Evolutionary conservation across 2,888 invertebrate genomes (phyloP).

Genomic region (Arrhopalites spinosus): DNA sequence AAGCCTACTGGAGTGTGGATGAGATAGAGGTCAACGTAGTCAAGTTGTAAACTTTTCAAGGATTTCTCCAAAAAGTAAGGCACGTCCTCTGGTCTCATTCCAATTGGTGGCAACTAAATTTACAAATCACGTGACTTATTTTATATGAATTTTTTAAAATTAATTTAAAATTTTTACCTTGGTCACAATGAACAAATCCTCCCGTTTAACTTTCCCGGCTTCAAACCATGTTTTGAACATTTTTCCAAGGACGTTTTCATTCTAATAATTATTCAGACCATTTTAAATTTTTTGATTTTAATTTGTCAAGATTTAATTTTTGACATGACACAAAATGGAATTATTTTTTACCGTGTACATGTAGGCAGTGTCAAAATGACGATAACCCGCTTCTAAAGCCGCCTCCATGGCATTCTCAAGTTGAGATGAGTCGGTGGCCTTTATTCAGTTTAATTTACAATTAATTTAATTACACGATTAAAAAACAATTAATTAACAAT

Average conservation of each 20-base stretch:
- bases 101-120: slow-evolving; percentile 50
- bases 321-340: too few relatives aligned
- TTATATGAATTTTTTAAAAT: too few relatives aligned
- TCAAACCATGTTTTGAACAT: slow-evolving; percentile 74
- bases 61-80: slow-evolving; percentile 50
- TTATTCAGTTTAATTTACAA: slow-evolving; percentile 44
- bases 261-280: slow-evolving; percentile 59
- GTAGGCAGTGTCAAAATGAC: slow-evolving; percentile 81
- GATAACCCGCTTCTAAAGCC: slow-evolving; percentile 77
- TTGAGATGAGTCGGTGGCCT: slow-evolving; percentile 38
- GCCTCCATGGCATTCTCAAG: slow-evolving; percentile 68
- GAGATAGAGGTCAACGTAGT: slow-evolving; percentile 82
- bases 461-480: neutral
- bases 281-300: too few relatives aligned
- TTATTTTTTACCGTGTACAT: slow-evolving; percentile 63
- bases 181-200: slow-evolving; percentile 82
- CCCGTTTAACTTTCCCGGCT: slow-evolving; percentile 70
- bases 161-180: slow-evolving; percentile 65
- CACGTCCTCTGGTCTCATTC: slow-evolving; percentile 44
- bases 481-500: neutral
- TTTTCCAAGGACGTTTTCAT: slow-evolving; percentile 75
- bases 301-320: too few relatives aligned
- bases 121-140: too few relatives aligned
- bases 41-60: slow-evolving; percentile 70
- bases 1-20: slow-evolving; percentile 75